These are phyloP conservation scores for Cybosia mesomella DNA, from an alignment of 2,888 invertebrate genomes.

Conservation along the genomic window DNA sequence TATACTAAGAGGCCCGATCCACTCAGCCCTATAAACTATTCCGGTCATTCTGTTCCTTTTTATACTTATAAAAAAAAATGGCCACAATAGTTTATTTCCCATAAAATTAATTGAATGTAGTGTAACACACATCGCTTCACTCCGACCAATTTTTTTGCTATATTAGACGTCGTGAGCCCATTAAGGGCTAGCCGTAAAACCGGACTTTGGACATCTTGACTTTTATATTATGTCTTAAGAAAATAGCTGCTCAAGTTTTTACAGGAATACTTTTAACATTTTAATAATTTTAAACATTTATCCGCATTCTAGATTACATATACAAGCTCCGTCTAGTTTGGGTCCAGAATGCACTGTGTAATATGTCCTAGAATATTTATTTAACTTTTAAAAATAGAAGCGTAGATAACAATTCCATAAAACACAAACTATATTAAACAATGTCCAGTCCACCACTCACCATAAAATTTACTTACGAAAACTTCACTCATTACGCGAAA, in stretches of 20 bases:
- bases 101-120: constrained; percentile 7
- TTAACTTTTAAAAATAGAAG: not conserved
- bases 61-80: not conserved
- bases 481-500: constrained; percentile 16
- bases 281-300: too few relatives aligned
- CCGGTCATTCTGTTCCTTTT: not conserved
- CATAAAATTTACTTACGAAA: constrained; percentile 20
- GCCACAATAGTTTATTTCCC: not conserved
- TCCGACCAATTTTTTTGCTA: not conserved
- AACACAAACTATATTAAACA: not conserved
- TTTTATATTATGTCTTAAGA: not conserved
- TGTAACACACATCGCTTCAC: not conserved
- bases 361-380: not conserved
- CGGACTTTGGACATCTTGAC: not conserved
- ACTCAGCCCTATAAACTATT: not conserved
- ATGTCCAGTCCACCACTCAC: not conserved
- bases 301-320: too few relatives aligned
- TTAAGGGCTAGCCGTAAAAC: not conserved
- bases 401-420: not conserved
- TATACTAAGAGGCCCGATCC: too few relatives aligned
- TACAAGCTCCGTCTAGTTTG: too few relatives aligned
- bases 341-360: too few relatives aligned
- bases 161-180: not conserved
- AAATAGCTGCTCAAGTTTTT: too few relatives aligned
- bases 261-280: too few relatives aligned